Evolutionary conservation across 2,113 vertebrate genomes (phyloP).

Genomic region (Chaetorhynchus papuensis): DNA sequence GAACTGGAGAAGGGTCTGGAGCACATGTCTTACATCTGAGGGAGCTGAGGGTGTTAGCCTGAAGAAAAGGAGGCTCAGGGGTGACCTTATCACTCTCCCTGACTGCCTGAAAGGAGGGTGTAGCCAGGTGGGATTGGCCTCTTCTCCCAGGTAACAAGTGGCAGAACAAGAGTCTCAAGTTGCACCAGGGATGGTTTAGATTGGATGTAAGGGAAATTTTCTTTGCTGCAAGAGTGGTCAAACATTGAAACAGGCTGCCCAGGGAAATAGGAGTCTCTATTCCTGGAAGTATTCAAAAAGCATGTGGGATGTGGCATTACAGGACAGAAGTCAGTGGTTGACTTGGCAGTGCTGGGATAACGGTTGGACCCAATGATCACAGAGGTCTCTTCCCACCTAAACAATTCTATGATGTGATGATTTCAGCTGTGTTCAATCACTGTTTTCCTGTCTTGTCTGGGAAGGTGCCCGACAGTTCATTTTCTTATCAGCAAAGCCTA

Average conservation of each 20-base stretch:
- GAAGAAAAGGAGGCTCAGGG: neutral
- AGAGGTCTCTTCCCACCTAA: neutral
- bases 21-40: neutral
- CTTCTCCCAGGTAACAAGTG: neutral
- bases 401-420: neutral
- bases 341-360: neutral
- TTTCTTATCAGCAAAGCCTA: conserved; percentile 72
- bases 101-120: neutral
- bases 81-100: neutral
- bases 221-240: neutral
- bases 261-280: neutral
- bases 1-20: neutral
- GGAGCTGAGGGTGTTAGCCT: fast-evolving
- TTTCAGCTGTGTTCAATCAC: conserved; percentile 64
- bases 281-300: neutral
- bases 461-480: conserved; percentile 66
- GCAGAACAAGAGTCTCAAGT: neutral
- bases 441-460: conserved; percentile 63
- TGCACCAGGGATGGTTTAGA: neutral
- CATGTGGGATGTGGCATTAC: neutral
- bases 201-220: neutral
- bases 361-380: fast-evolving
- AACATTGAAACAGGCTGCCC: neutral
- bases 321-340: neutral
- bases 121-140: fast-evolving